A percentile compares a stretch with the other conserved stretches of the same genome.
These are phyloP conservation scores for Sinocyclocheilus rhinocerous DNA, from an alignment of 2,113 vertebrate genomes.

Conservation along the genomic window DNA sequence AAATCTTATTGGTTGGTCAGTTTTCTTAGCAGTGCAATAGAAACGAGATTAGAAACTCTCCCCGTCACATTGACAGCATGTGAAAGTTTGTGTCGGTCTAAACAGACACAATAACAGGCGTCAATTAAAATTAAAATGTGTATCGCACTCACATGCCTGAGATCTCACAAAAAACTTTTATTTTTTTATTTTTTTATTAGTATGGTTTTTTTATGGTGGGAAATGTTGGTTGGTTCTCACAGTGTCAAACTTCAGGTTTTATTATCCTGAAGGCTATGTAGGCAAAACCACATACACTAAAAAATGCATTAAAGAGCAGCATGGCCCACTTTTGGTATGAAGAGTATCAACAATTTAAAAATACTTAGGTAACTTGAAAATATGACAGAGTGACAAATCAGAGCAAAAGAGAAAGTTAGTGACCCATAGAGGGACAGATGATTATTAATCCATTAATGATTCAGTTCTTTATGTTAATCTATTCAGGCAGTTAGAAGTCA, in stretches of 20 bases:
- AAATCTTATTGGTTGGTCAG: too few relatives aligned
- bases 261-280: not conserved
- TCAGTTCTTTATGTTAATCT: not conserved
- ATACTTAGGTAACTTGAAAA: not conserved
- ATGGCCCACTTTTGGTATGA: not conserved
- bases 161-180: too few relatives aligned
- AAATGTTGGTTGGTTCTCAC: not conserved
- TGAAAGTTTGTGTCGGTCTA: too few relatives aligned
- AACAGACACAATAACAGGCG: too few relatives aligned
- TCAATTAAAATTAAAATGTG: too few relatives aligned
- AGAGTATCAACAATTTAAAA: slow-evolving; percentile 39
- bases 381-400: not conserved
- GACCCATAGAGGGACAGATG: not conserved
- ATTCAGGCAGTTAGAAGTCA: not conserved
- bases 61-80: too few relatives aligned
- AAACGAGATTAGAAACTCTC: too few relatives aligned
- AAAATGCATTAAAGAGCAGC: slow-evolving; percentile 35
- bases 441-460: not conserved
- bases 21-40: too few relatives aligned
- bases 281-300: slow-evolving; percentile 17
- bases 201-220: too few relatives aligned
- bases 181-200: not conserved
- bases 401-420: not conserved
- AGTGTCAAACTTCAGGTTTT: not conserved
- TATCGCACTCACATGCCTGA: too few relatives aligned